phyloP scores from a whole-genome alignment of 2,113 vertebrate species.

The human (Homo sapiens) region GRCh38 chr5:110645501-110646000 shows the following conservation, averaged over 20 bases:
- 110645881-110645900: not conserved
- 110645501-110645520: not conserved
- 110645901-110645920: not conserved
- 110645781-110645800: not conserved
- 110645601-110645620: not conserved
- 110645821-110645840: not conserved
- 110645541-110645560: not conserved
- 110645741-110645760: not conserved
- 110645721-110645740: not conserved
- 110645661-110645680: not conserved
- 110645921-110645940: not conserved
- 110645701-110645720: not conserved
- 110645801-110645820: not conserved
- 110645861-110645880: not conserved
- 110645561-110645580: not conserved
- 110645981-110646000: not conserved
- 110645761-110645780: not conserved
- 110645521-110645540: not conserved
- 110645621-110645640: not conserved
- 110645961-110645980: not conserved
- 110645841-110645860: not conserved
- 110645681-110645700: not conserved
- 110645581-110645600: not conserved
- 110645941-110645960: not conserved
- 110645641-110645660: not conserved